Conservation (phyloP, 1,140 invertebrate genomes). For the Drosophila kohkoa region DNA sequence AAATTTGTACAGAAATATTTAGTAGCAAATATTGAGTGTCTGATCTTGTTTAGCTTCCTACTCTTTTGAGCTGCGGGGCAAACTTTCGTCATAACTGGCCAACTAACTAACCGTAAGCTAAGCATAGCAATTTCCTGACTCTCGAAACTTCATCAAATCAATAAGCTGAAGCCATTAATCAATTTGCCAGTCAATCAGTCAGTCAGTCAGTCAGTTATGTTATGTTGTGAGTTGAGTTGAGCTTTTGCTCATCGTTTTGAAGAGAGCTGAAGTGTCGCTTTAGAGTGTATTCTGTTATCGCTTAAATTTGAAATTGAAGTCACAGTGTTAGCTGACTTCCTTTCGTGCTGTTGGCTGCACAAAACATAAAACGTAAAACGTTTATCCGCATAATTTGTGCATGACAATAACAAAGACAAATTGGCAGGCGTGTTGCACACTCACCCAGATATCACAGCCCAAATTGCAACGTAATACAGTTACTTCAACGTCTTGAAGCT, state of each 20-base stretch:
- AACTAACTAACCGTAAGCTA: too few species aligned
- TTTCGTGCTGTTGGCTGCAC: constrained; percentile 57
- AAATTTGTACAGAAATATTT: too few species aligned
- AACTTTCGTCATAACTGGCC: too few species aligned
- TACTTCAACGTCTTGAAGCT: constrained; percentile 63
- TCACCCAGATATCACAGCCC: constrained; percentile 70
- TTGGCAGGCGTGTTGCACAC: constrained; percentile 63
- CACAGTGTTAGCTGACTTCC: constrained; percentile 47
- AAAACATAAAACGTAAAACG: constrained; percentile 20
- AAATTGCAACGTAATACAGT: constrained; percentile 81
- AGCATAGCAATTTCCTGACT: neutral
- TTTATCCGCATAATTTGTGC: constrained; percentile 50
- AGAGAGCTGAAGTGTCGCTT: constrained; percentile 13
- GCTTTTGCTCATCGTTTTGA: neutral
- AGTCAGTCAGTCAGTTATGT: constrained; percentile 6
- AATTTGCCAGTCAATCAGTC: constrained; percentile 1
- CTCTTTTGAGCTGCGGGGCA: too few species aligned
- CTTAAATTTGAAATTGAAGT: neutral
- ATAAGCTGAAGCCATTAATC: neutral
- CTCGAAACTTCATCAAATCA: neutral
- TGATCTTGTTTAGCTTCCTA: too few species aligned
- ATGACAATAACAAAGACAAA: constrained; percentile 58
- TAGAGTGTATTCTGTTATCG: constrained; percentile 15
- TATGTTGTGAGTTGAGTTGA: neutral
- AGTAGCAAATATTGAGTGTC: too few species aligned